phyloP scores from a whole-genome alignment of 2,113 vertebrate species.

The Peromyscus polionotus region DNA sequence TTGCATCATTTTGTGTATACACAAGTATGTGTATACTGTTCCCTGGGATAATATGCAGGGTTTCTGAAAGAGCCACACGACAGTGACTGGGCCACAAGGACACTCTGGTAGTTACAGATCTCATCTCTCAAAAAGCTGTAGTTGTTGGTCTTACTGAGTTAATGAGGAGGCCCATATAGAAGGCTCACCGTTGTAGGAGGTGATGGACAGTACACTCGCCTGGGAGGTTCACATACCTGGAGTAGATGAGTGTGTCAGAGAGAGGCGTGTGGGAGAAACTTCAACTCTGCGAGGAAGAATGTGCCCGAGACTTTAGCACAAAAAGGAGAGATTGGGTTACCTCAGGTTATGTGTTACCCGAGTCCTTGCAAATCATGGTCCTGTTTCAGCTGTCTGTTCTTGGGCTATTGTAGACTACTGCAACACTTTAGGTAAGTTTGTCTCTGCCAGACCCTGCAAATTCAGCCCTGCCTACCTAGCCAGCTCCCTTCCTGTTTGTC shows the following conservation, averaged over 20 bases:
- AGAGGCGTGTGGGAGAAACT: neutral
- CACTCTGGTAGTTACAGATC: neutral
- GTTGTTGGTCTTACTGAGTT: neutral
- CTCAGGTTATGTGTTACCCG: neutral
- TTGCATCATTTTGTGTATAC: neutral
- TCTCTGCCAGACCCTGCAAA: neutral
- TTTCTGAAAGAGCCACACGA: neutral
- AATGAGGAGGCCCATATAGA: neutral
- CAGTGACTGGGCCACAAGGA: neutral
- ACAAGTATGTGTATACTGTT: neutral
- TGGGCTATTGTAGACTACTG: neutral
- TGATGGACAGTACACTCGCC: neutral
- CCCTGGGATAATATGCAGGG: neutral
- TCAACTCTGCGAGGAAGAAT: neutral
- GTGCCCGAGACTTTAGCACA: neutral
- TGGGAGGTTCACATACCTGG: neutral
- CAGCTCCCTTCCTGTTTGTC: slow-evolving; percentile 3
- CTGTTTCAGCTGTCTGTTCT: slow-evolving; percentile 15
- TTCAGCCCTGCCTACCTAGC: neutral
- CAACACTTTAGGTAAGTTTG: slow-evolving; percentile 26
- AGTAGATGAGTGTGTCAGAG: neutral
- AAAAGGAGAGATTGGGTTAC: neutral
- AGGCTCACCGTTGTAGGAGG: neutral
- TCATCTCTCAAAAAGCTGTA: neutral
- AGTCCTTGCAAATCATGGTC: neutral